A percentile compares a stretch with the other conserved stretches of the same genome.
Conservation (phyloP, 2,888 invertebrate genomes). For the Eupithecia abbreviata region DNA sequence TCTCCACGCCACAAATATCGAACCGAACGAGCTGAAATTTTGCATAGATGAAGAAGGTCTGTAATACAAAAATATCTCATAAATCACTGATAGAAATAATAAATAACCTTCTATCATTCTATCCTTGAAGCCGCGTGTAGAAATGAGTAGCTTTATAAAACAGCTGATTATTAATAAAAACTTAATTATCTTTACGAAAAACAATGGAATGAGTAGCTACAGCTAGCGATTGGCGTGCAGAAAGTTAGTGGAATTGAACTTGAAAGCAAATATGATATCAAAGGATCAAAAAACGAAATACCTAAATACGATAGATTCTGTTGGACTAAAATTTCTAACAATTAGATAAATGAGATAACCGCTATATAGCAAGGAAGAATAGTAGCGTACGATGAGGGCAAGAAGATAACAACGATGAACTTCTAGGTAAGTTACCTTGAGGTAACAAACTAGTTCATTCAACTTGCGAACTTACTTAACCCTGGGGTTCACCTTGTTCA, state of each 20-base stretch:
- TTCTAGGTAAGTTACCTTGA: not conserved
- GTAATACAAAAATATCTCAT: too few species aligned
- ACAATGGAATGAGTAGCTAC: not conserved
- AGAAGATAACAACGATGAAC: not conserved
- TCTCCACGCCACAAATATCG: too few species aligned
- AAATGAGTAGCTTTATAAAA: too few species aligned
- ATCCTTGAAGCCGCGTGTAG: too few species aligned
- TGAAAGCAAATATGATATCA: not conserved
- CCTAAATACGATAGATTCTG: not conserved
- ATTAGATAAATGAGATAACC: not conserved
- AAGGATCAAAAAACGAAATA: not conserved
- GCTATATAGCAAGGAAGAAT: not conserved
- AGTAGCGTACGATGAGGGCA: not conserved
- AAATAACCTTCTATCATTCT: too few species aligned
- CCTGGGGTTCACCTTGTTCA: slow-evolving; percentile 5
- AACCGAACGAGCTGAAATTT: too few species aligned
- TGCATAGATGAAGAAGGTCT: too few species aligned
- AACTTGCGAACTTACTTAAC: not conserved
- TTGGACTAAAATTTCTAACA: not conserved
- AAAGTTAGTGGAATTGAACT: not conserved
- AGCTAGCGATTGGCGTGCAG: not conserved
- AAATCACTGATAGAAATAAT: not conserved
- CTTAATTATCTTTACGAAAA: too few species aligned
- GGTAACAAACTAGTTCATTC: slow-evolving; percentile 1
- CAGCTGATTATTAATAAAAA: too few species aligned